Conservation (phyloP, 2,113 vertebrate species). For the Austrofundulus limnaeus region DNA sequence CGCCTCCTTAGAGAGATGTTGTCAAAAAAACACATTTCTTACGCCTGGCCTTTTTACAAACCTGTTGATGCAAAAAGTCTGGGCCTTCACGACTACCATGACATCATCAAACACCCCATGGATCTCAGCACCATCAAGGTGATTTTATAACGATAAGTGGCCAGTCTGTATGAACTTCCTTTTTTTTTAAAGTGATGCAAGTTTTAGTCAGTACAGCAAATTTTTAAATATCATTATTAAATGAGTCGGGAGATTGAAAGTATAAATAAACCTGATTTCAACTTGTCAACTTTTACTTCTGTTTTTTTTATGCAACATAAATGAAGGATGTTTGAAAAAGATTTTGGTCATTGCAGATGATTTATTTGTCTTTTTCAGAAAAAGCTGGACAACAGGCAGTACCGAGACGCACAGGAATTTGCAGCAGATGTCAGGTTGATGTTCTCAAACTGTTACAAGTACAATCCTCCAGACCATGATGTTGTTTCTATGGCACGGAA, state of each 20-base stretch:
- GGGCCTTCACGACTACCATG: slow-evolving; percentile 90
- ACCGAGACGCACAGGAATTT: slow-evolving; percentile 90
- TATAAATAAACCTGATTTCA: neutral
- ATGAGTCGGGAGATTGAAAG: neutral
- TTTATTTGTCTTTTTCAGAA: slow-evolving; percentile 71
- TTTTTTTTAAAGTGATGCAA: too few relatives aligned
- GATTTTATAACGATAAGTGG: slow-evolving; percentile 17
- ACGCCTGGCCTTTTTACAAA: slow-evolving; percentile 94
- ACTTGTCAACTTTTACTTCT: neutral
- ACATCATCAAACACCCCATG: slow-evolving; percentile 95
- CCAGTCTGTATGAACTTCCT: too few relatives aligned
- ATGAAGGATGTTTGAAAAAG: neutral
- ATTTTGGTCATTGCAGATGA: neutral
- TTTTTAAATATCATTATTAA: neutral
- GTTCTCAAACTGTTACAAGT: slow-evolving; percentile 98
- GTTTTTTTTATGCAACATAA: neutral
- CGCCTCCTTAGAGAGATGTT: slow-evolving; percentile 89
- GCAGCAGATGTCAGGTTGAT: slow-evolving; percentile 91
- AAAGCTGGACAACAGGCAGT: slow-evolving; percentile 88
- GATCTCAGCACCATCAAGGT: slow-evolving; percentile 93
- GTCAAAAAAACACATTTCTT: slow-evolving; percentile 88
- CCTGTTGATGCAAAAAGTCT: slow-evolving; percentile 87
- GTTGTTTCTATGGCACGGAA: slow-evolving; percentile 92
- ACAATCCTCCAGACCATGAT: slow-evolving; percentile 94
- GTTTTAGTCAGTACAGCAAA: neutral